Base-by-base conservation (phyloP, 2,797 vertebrate genomes). In the Enteromius viviparus region DNA sequence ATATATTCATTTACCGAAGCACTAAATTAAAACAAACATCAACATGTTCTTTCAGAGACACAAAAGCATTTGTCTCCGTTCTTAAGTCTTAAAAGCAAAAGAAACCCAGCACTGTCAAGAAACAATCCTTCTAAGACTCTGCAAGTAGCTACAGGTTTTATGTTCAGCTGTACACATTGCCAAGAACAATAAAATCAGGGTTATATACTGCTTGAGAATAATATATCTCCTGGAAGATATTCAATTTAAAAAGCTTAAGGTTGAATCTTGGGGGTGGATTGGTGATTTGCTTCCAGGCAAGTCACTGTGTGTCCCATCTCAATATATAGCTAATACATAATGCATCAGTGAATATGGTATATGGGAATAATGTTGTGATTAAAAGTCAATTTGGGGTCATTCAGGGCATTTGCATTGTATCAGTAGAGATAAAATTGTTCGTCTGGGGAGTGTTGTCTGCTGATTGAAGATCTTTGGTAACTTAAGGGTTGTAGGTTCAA, bases 141-240 rank as follows among this genome's bases (percentile, higher is more conserved):
- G 40, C 81, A 83, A 71, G 81, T 80, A 47, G 70, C 12, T 47
- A 75, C 77, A 86, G 21, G 77, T 83, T 65, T 69, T 34, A 21
- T 29, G 11, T 74, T 21, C 34, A 74, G 34, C 45, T 47, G 9
- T 40, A 32, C 47, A 42, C 60, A 15, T 4, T 32, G 70, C 77
- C 81, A 86, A 78, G 5, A 68, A 75, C 60, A 75, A 78, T n/a
- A 34, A 23, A 71, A 64, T 37, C 23, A 21, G 23, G 40, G 7
- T 49, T 49, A 64, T 64, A 19, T 62, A 49, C 10, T 47, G 40
- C 76, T 65, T 10, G 42, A 45, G 37, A 45, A 58, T 53, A 74
- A 74, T 14, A 58, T 17, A 40, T 76, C 21, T 76, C 3, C 21
- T 14, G 17, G 51, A 23, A 23, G 32, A 76, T 23, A 37, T 58